Conservation (phyloP, 2,113 vertebrate species). For the Polypterus senegalus region DNA sequence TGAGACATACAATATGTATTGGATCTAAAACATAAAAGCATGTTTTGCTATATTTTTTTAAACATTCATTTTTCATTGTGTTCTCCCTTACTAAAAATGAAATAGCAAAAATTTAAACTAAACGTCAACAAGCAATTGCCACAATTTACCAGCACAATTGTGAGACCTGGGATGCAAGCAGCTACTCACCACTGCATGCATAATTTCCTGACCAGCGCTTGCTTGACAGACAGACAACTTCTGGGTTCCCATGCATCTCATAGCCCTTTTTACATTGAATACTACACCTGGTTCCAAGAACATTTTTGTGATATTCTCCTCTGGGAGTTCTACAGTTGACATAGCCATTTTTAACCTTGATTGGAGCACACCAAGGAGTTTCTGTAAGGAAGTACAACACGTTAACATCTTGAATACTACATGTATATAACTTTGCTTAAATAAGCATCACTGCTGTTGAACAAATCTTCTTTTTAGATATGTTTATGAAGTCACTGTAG, state of each 20-base stretch:
- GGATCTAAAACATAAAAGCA: too few relatives aligned
- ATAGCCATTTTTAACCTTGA: constrained; percentile 86
- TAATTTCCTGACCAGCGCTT: constrained; percentile 90
- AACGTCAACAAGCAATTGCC: too few relatives aligned
- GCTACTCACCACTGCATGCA: constrained; percentile 78
- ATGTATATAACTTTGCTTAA: not conserved
- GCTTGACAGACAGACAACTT: constrained; percentile 79
- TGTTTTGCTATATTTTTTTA: too few relatives aligned
- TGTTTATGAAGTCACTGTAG: too few relatives aligned
- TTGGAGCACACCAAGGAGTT: constrained; percentile 82
- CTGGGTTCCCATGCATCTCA: constrained; percentile 63
- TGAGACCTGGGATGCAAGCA: not conserved
- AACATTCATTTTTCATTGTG: too few relatives aligned
- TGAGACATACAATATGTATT: too few relatives aligned
- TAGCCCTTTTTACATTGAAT: constrained; percentile 85
- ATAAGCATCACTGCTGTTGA: too few relatives aligned
- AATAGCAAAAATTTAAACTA: too few relatives aligned
- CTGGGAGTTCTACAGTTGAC: constrained; percentile 74
- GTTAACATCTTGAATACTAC: not conserved
- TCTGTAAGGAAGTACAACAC: constrained; percentile 44
- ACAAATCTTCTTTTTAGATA: too few relatives aligned
- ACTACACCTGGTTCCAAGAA: constrained; percentile 76
- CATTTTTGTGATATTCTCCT: constrained; percentile 73
- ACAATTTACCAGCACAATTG: too few relatives aligned
- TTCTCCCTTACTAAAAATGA: too few relatives aligned